Base-by-base conservation (phyloP, 2,113 vertebrate species). In the Misgurnus mizolepis region DNA sequence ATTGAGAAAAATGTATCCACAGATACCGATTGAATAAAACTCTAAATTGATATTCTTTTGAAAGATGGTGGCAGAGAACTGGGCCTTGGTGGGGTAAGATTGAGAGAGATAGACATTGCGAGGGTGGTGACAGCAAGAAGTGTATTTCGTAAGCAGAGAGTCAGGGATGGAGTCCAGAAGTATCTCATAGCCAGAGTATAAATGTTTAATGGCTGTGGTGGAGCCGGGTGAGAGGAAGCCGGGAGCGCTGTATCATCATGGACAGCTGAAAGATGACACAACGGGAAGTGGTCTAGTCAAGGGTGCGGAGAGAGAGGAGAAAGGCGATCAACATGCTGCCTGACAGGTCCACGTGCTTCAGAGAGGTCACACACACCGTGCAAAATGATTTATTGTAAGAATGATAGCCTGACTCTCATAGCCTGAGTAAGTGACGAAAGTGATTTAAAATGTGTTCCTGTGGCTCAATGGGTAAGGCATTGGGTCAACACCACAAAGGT, bases 181-280 rank as follows among this genome's bases (percentile, higher is more conserved):
- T 90, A 90, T 92, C 88, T 88, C 85, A 89, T 89, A 83, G 85
- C 87, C 84, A 76, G 79, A 67, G 81, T 67, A 92, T 93, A 87
- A 93, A 93, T 92, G 87, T 90, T 93, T 93, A 92, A 93, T 92
- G 87, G 81, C 67, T 81, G 72, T 87, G 71, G 85, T 88, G 90
- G 86, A 91, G 89, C 76, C 80, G 58, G 74, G 17, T 56, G 75
- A 77, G 88, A 90, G 87, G 87, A 89, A 87, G 90, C 88, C 87
- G 87, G 89, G 85, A 81, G 83, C 79, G 78, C 88, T 86, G 86
- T 86, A 90, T 91, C 88, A 90, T 34, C 27, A 89, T 88, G 72
- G 88, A 81, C 84, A 76, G 79, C 87, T 89, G 91, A 91, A 92
- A 93, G 88, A 89, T 87, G 88, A 87, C 87, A 12, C 76, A 45